Evolutionary conservation across 2,113 vertebrate genomes (phyloP), one percentile per base, ranked within the genome.

Genomic region (Protobothrops flavoviridis): DNA sequence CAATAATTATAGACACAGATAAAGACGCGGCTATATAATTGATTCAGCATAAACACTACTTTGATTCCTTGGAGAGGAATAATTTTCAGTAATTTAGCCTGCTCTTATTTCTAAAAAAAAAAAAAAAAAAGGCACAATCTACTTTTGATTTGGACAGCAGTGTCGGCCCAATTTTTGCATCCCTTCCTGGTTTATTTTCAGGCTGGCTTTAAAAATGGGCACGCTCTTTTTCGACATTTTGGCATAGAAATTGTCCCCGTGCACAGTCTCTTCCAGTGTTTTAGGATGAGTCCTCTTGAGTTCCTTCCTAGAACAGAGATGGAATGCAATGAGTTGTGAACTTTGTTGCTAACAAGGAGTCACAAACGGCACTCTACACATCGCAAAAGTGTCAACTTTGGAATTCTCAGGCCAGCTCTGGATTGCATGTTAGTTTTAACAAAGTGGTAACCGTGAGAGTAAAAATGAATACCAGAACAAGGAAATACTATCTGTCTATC

Each of bases 1-100:
- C 56, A 95, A 93, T 64, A 85, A 92, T 56, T 93, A 0, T 17
- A 94, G 23, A 11, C 87, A 23, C 20, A 29, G 64, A 85, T 85
- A 59, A 11, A 93, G 91, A 94, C 48, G 3, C n/a, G 64, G 43
- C 45, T 87, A 86, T 95, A 94, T 95, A 95, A 90, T 93, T 95
- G 24, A 93, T 96, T 13, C 87, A 95, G 90, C 24, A 61, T 86
- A 50, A 86, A 89, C 29, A 26, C 13, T 69, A 10, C 23, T 33
- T 53, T 12, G n/a, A 13, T n/a, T 52, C 33, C 43, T n/a, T 10
- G 2, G 64, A 43, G 23, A 20, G 52, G 11, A 59, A 90, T 23
- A 0, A 8, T 29, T 55, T 33, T 39, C 24, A 43, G n/a, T 56
- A 88, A n/a, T 52, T 88, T 88, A 56, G 26, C 20, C 26, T 39